These are phyloP conservation scores for Heliconius hermathena DNA, from an alignment of 1,140 invertebrate species.

Conservation along the genomic window DNA sequence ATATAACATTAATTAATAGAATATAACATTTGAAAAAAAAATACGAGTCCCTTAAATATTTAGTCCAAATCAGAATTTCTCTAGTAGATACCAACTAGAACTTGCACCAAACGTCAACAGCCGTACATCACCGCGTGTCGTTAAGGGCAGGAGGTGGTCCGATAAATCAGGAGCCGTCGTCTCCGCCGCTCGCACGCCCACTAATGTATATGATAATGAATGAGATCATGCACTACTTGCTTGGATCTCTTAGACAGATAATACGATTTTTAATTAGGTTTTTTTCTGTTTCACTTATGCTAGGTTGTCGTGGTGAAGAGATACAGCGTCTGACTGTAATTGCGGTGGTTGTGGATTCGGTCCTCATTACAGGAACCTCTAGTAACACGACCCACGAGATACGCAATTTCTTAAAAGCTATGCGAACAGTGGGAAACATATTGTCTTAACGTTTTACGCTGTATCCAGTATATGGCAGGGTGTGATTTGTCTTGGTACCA, in stretches of 20 bases:
- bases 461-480: too few relatives aligned
- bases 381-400: too few relatives aligned
- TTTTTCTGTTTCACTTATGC: neutral
- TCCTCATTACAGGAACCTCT: too few relatives aligned
- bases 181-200: constrained; percentile 67
- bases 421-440: too few relatives aligned
- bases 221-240: constrained; percentile 65
- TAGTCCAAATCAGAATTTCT: neutral
- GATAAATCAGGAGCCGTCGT: constrained; percentile 77
- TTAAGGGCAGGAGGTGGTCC: constrained; percentile 79
- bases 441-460: too few relatives aligned
- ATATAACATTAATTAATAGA: too few relatives aligned
- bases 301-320: too few relatives aligned
- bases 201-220: constrained; percentile 74
- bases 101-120: constrained; percentile 41
- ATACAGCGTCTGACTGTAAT: too few relatives aligned
- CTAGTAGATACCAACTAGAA: neutral
- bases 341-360: too few relatives aligned
- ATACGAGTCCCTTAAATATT: neutral
- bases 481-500: too few relatives aligned
- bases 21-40: too few relatives aligned
- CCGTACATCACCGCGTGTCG: constrained; percentile 76
- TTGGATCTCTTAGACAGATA: constrained; percentile 40
- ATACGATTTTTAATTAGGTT: constrained; percentile 4
- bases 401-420: too few relatives aligned